Base-by-base conservation (phyloP, 2,888 invertebrate genomes). In the Mythimna loreyi region DNA sequence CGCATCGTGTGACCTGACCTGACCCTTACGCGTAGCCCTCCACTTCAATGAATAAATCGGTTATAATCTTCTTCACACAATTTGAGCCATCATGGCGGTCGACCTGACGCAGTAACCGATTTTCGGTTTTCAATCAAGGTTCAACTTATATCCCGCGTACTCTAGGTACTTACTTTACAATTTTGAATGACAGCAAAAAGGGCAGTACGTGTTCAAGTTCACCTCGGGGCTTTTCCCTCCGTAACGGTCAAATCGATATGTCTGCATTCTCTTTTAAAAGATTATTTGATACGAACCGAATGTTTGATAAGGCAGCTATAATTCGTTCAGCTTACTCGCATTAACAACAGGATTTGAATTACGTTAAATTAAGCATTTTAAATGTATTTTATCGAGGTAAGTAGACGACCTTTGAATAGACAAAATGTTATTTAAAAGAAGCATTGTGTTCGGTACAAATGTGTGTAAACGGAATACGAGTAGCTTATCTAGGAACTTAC, bases 381-480 rank as follows among this genome's bases (percentile, higher is more conserved):
- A 9, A 19, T 55, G 11, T 40, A 57, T 23, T 60, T 13, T 57
- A 52, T 66, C 56, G 36, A 52, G 19, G 33, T 9, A 43, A n/a
- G 6, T 43, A 1, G 6, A 6, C 55, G 49, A 67, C 59, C 50
- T 75, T 67, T 52, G 45, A 13, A 9, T 45, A 30, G 28, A 13
- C 33, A 11, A 59, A 72, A 73, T 56, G 76, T 60, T 47, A 68
- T 56, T 50, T 73, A 45, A 19, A 56, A n/a, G 55, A 68, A 36
- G 19, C 36, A 50, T 60, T 66, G 30, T 47, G 11, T 40, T 56
- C 1, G 45, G 49, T 68, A 21, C 58, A 13, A 19, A 11, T 30
- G 47, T 72, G 72, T 45, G 6, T n/a, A 36, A 19, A 33, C n/a
- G 1, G n/a, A n/a, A n/a, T n/a, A n/a, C n/a, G 19, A 36, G 13